Evolutionary conservation across 1,140 invertebrate genomes (phyloP), one percentile per base, ranked within the genome.

Genomic region (Pomacea maculata): DNA sequence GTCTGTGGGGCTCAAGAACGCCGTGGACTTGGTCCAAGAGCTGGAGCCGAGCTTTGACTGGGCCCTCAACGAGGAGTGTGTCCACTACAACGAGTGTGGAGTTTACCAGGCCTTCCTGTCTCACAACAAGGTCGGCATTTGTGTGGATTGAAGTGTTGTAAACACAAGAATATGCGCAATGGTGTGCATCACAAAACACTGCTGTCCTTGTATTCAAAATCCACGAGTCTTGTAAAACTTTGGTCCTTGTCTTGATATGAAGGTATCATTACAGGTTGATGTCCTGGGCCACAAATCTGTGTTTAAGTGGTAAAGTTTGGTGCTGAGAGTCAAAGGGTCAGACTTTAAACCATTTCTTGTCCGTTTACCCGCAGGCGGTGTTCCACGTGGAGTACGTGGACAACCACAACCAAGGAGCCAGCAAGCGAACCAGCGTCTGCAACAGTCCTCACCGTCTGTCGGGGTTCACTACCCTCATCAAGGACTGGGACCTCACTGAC

Each of bases 1-100:
- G 17, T 85, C 86, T 3, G 79, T 87, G 54, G 85, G 86, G 34
- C 81, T 87, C 70, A 87, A 87, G 77, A 87, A 87, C 75, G 86
- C 86, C 61, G 82, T 84, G 9, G 83, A 78, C 14, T 83, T 86
- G 57, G 78, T 86, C 4, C 17, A 17, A 0, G 75, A 84, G 14
- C 79, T 87, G 0, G 81, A 83, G 45, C n/a, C 77, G 0, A 81
- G 76, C 73, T 87, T 86, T 84, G 86, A 87, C 63, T 87, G 84
- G 84, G 86, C 86, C 4, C 74, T 87, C 11, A 86, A 86, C 68
- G 86, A 87, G 70, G 76, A 83, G 15, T 87, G 86, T 78, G 65
- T 86, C 15, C 63, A 85, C 10, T 83, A 83, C 67, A 68, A 86
- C 55, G 86, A 87, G 74, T 87, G 86, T 73, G 63, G 82, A 21